Conservation (phyloP, 92 coral and sea anemone genomes). For the Montipora capitata region DNA sequence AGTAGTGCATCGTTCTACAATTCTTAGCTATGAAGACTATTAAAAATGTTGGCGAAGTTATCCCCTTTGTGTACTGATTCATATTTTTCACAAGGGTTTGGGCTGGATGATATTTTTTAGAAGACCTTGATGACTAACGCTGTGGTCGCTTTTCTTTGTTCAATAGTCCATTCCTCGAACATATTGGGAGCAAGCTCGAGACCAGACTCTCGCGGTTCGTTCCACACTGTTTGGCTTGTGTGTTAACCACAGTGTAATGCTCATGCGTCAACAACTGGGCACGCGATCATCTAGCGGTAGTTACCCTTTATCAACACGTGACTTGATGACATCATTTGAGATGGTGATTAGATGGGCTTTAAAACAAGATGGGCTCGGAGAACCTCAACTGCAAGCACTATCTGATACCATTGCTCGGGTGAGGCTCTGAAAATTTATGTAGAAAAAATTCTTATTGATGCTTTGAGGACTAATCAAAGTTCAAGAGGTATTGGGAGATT, state of each 20-base stretch:
- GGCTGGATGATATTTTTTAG: background rate
- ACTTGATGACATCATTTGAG: constrained; percentile 83
- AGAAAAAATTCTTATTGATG: background rate
- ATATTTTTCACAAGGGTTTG: background rate
- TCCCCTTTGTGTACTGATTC: no score
- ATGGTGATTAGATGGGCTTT: constrained; percentile 75
- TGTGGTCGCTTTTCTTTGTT: background rate
- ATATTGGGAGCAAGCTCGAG: constrained; percentile 92
- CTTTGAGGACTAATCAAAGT: background rate
- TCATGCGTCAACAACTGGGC: constrained; percentile 92
- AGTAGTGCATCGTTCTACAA: background rate
- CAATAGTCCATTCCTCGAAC: constrained; percentile 74
- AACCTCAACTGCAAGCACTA: constrained; percentile 47
- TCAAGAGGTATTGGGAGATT: no score
- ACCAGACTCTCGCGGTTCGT: constrained; percentile 87
- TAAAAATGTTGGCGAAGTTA: no score
- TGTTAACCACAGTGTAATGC: constrained; percentile 86
- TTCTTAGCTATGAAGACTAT: no score
- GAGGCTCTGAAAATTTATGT: background rate
- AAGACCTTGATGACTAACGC: background rate
- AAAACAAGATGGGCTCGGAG: constrained; percentile 64
- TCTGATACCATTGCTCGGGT: constrained; percentile 62
- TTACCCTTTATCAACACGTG: constrained; percentile 87
- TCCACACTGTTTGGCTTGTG: constrained; percentile 93
- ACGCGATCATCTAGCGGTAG: constrained; percentile 90